A percentile compares a stretch with the other conserved stretches of the same genome.
These are phyloP conservation scores for Eira barbara DNA, from an alignment of 2,113 vertebrate species.

Conservation along the genomic window DNA sequence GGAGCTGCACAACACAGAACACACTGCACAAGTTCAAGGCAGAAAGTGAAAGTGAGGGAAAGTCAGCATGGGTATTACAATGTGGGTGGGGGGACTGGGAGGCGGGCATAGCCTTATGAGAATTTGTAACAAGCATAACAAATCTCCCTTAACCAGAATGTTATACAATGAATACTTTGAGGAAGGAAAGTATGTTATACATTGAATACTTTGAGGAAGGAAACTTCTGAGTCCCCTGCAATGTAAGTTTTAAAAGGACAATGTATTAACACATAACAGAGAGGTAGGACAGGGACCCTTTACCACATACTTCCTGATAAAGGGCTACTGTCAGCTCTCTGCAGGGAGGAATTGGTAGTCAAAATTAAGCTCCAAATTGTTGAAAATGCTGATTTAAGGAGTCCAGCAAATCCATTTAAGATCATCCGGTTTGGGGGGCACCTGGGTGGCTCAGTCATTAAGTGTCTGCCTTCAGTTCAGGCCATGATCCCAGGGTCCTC, in stretches of 20 bases:
- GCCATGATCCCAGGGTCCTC: too few relatives aligned
- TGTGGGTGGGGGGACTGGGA: too few relatives aligned
- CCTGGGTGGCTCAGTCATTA: too few relatives aligned
- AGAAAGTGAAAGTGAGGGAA: background rate
- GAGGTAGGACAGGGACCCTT: background rate
- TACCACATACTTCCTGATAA: background rate
- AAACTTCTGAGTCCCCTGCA: background rate
- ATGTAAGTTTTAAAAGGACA: background rate
- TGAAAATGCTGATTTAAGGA: conserved; percentile 3
- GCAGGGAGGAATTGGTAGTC: background rate
- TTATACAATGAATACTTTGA: background rate
- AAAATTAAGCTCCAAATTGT: background rate
- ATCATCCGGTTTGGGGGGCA: background rate
- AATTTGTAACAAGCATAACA: background rate
- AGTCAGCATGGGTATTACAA: background rate
- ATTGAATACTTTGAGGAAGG: background rate
- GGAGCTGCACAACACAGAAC: background rate
- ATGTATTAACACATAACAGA: background rate
- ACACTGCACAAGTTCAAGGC: background rate
- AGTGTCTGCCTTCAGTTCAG: too few relatives aligned
- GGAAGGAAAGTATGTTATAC: background rate
- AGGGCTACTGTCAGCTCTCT: background rate
- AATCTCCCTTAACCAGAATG: background rate
- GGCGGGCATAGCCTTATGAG: background rate
- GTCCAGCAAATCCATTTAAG: background rate